Conservation (phyloP, 2,888 invertebrate species). For the Eurytoma californica region DNA sequence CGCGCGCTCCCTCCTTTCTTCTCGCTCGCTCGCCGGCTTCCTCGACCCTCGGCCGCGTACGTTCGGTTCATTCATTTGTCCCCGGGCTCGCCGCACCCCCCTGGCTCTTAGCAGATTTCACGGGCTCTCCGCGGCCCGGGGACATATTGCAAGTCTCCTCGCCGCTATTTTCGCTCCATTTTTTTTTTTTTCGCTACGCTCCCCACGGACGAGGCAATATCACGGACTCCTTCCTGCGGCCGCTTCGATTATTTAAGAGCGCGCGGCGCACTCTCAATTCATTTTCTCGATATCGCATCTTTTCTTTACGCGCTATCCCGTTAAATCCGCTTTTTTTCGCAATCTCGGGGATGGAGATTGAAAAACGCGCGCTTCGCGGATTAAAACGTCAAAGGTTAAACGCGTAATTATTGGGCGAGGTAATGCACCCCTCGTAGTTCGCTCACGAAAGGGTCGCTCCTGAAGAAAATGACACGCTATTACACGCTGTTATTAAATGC, state of each 20-base stretch:
- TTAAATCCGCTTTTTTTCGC: background rate
- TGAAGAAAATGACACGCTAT: conserved; percentile 66
- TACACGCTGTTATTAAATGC: conserved; percentile 69
- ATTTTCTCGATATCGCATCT: conserved; percentile 39
- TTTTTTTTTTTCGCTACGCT: background rate
- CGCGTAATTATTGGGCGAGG: no score
- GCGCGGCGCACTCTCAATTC: conserved; percentile 42
- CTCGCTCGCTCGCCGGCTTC: conserved; percentile 45
- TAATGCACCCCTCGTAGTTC: background rate
- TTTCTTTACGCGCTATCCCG: no score
- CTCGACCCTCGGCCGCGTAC: conserved; percentile 33
- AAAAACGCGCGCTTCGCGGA: no score
- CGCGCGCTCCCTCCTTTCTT: conserved; percentile 52
- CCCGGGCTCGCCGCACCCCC: conserved; percentile 55
- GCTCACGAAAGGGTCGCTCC: conserved; percentile 19
- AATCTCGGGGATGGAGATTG: no score
- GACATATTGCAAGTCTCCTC: conserved; percentile 19
- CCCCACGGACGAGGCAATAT: conserved; percentile 14
- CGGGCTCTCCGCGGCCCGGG: conserved; percentile 33
- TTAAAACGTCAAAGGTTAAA: no score
- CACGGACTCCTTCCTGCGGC: background rate
- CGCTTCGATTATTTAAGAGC: conserved; percentile 3
- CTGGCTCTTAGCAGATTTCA: conserved; percentile 55
- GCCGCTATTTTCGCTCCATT: background rate
- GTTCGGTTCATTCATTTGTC: conserved; percentile 57